A percentile compares a stretch with the other conserved stretches of the same genome.
Evolutionary conservation across 2,113 vertebrate genomes (phyloP).

Genomic region (Pseudorasbora parva): DNA sequence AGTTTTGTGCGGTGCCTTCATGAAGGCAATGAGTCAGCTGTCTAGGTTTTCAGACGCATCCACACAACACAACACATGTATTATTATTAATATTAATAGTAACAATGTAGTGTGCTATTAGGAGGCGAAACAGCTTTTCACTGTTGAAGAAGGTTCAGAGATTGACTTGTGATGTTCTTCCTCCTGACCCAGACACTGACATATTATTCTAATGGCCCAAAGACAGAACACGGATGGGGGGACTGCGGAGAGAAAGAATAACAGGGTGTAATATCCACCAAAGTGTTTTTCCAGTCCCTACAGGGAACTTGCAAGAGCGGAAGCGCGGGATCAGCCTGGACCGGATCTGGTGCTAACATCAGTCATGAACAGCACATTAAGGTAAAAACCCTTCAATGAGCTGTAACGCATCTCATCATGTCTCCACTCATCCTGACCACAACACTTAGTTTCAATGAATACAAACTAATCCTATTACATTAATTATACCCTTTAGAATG

Average conservation of each 20-base stretch:
- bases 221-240: constrained; percentile 59
- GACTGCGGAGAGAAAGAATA: constrained; percentile 69
- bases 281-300: constrained; percentile 73
- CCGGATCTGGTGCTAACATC: constrained; percentile 65
- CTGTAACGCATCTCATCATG: constrained; percentile 46
- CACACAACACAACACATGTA: too few species aligned
- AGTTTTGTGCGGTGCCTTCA: too few species aligned
- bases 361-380: constrained; percentile 62
- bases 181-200: constrained; percentile 55
- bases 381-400: constrained; percentile 58
- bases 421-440: constrained; percentile 4
- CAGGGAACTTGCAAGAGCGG: constrained; percentile 62
- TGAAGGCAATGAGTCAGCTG: too few species aligned
- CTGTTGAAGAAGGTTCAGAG: not conserved
- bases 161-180: constrained; percentile 61
- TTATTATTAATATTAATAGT: too few species aligned
- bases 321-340: constrained; percentile 62
- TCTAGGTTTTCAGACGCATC: too few species aligned
- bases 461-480: constrained; percentile 27
- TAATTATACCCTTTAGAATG: not conserved
- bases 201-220: constrained; percentile 70
- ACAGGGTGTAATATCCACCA: constrained; percentile 70
- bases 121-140: not conserved
- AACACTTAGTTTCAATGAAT: constrained; percentile 20
- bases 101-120: too few species aligned